These are phyloP conservation scores for Leptothorax acervorum DNA, from an alignment of 2,888 invertebrate genomes.

Conservation along the genomic window DNA sequence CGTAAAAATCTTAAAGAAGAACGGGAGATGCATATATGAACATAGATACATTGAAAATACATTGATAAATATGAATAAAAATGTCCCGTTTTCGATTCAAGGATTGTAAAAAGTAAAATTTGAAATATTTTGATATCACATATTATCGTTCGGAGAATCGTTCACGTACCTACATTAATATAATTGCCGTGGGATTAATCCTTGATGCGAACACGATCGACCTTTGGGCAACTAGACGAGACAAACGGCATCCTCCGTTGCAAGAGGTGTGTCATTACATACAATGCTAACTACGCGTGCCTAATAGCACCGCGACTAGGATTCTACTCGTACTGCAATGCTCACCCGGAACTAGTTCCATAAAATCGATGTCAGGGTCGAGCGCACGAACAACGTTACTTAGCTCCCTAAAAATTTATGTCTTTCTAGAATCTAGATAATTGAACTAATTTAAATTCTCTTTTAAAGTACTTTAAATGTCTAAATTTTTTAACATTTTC, in stretches of 20 bases:
- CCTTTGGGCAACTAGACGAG: conserved; percentile 74
- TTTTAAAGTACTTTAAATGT: background rate
- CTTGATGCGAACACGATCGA: conserved; percentile 68
- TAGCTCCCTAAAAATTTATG: conserved; percentile 53
- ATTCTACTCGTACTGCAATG: conserved; percentile 67
- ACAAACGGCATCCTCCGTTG: conserved; percentile 72
- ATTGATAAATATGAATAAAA: background rate
- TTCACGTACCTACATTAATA: conserved; percentile 45
- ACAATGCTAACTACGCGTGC: conserved; percentile 78
- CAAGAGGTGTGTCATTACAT: conserved; percentile 78
- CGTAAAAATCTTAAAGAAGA: background rate
- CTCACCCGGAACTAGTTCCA: conserved; percentile 69
- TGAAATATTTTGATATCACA: conserved; percentile 32
- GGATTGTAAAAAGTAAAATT: conserved; percentile 44
- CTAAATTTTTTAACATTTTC: background rate
- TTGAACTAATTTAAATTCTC: background rate
- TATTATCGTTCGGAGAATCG: conserved; percentile 31
- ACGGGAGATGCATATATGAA: background rate
- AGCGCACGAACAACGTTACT: conserved; percentile 56
- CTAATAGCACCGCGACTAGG: conserved; percentile 74
- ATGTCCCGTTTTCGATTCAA: background rate
- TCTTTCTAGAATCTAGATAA: background rate
- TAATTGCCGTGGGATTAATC: conserved; percentile 58
- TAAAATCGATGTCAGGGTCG: conserved; percentile 76
- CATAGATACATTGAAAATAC: background rate